Conservation (phyloP, 2,113 vertebrate genomes). For the Orientallactaga bullata region DNA sequence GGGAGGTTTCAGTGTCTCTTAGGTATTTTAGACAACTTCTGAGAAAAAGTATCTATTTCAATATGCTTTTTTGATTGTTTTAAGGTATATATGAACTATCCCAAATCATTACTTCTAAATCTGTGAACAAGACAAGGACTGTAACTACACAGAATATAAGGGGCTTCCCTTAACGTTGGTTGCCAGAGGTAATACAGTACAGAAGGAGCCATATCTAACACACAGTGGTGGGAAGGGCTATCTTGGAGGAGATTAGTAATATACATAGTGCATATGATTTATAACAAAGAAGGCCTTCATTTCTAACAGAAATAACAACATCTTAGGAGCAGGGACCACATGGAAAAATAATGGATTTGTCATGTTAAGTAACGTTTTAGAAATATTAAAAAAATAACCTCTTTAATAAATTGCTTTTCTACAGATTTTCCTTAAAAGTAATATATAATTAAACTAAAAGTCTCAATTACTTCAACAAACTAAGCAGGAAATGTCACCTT, state of each 20-base stretch:
- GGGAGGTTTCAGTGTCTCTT: not conserved
- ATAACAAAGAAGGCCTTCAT: not conserved
- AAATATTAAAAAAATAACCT: conserved; percentile 27
- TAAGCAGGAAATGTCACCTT: not conserved
- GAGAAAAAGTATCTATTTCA: not conserved
- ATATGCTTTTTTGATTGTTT: not conserved
- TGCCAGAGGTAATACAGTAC: not conserved
- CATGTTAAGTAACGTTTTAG: not conserved
- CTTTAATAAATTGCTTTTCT: not conserved
- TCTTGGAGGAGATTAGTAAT: not conserved
- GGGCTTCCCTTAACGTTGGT: not conserved
- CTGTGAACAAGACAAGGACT: not conserved
- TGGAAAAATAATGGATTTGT: not conserved
- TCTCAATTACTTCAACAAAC: conserved; percentile 26
- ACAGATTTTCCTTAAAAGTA: not conserved
- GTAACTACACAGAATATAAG: not conserved
- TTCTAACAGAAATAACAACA: not conserved
- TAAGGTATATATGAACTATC: not conserved
- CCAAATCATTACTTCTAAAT: not conserved
- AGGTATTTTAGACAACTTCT: not conserved
- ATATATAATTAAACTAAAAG: conserved; percentile 32
- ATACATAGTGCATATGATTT: not conserved
- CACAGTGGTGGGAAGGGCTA: not conserved
- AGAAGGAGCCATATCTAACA: not conserved
- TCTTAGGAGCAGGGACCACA: not conserved